Evolutionary conservation across 2,888 invertebrate genomes (phyloP).

Genomic region (Pseudanteris insignis): DNA sequence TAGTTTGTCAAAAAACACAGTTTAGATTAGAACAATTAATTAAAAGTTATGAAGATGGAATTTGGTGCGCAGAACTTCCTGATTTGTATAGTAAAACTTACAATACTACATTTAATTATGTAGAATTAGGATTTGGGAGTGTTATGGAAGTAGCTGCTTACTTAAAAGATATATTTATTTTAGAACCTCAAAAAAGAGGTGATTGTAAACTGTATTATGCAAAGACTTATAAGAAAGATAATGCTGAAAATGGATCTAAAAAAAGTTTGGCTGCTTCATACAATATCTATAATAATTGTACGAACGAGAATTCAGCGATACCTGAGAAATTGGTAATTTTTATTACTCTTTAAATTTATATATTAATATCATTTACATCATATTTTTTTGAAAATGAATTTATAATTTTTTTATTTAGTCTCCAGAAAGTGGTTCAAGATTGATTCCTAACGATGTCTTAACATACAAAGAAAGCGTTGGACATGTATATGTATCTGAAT

Average conservation of each 20-base stretch:
- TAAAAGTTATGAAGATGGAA: conserved; percentile 55
- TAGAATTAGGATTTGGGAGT: conserved; percentile 57
- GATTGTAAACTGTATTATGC: conserved; percentile 54
- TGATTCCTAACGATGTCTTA: conserved; percentile 56
- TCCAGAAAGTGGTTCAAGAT: conserved; percentile 8
- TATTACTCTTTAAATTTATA: neutral
- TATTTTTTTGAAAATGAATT: too few species aligned
- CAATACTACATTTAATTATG: conserved; percentile 52
- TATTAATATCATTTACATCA: neutral
- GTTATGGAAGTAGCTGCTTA: conserved; percentile 54
- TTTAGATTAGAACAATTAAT: conserved; percentile 53
- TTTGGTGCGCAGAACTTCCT: conserved; percentile 60
- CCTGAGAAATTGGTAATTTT: conserved; percentile 52
- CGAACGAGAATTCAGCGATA: conserved; percentile 48
- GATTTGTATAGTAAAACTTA: conserved; percentile 52
- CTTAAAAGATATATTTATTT: conserved; percentile 56
- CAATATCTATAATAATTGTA: conserved; percentile 45
- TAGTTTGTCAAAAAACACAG: conserved; percentile 49
- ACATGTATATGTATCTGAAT: conserved; percentile 48
- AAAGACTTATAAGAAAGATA: conserved; percentile 31
- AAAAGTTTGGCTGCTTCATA: conserved; percentile 47
- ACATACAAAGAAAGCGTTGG: conserved; percentile 53
- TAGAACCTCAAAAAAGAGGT: conserved; percentile 43
- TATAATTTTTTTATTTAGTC: conserved; percentile 2
- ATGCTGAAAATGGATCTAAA: conserved; percentile 8